Evolutionary conservation across 2,888 invertebrate genomes (phyloP).

Genomic region (Eupithecia subumbrata): DNA sequence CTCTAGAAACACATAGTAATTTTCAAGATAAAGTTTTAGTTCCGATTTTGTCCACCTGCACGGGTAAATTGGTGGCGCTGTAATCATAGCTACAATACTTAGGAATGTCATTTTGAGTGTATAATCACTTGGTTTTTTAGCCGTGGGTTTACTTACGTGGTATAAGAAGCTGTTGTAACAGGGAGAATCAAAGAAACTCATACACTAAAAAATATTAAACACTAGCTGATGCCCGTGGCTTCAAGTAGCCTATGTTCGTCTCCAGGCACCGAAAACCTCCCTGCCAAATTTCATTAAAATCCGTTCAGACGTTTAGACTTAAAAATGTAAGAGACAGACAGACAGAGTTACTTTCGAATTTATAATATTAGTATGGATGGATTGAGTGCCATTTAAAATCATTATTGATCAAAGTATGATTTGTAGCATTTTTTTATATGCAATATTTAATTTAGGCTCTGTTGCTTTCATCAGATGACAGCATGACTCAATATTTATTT

Average conservation of each 20-base stretch:
- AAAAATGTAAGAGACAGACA: no score
- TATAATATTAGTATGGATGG: no score
- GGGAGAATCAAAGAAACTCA: not conserved
- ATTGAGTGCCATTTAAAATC: not conserved
- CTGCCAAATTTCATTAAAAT: no score
- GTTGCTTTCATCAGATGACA: not conserved
- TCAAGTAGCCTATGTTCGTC: no score
- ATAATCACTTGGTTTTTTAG: not conserved
- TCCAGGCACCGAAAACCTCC: no score
- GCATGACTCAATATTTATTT: not conserved
- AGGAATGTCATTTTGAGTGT: not conserved
- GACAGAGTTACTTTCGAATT: no score
- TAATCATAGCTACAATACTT: not conserved
- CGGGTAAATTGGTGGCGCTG: not conserved
- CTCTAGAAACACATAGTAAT: not conserved
- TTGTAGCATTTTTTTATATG: no score
- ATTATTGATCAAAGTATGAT: not conserved
- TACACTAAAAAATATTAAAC: not conserved
- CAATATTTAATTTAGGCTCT: not conserved
- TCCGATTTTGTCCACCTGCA: not conserved
- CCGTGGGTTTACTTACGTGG: not conserved
- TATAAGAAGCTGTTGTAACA: not conserved
- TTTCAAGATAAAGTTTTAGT: not conserved
- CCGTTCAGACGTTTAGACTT: no score
- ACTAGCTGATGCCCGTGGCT: not conserved